Evolutionary conservation across 1,140 invertebrate species (phyloP), one percentile per base, ranked within the genome.

Genomic region (Planococcus citri): DNA sequence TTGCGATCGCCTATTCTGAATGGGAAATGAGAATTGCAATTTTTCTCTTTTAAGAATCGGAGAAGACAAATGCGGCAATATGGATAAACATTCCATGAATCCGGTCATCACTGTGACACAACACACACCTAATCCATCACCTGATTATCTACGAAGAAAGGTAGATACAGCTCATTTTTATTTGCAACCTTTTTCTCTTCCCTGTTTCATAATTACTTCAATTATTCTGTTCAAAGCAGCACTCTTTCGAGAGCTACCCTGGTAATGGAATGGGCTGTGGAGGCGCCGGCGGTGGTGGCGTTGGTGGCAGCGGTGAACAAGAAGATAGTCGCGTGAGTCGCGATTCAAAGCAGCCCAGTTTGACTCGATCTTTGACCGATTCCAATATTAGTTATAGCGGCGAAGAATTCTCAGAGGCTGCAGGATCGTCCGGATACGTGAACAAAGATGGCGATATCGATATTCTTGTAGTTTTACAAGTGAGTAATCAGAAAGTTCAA

Each of bases 41-140:
- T 33, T 33, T 33, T 8, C 17, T 68, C 12, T 22, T 68, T 29
- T 3, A 4, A 64, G 60, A 20, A 64, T 64, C 20, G 60, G 60
- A 9, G 60, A 64, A 17, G 60, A 64, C 24, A 24, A 27, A 25
- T 25, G 20, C 20, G 8, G 22, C 24, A 25, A 14, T 20, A 6
- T 64, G 8, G 60, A 64, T 0, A 71, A 69, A 72, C 51, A 68
- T 25, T 73, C 71, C 0, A 82, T 87, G 51, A 95, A 95, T 80
- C 95, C 94, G 0, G 95, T 97, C 69, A 97, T 97, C 60, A 97
- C 94, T 1, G 92, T 97, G 0, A 97, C 95, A 0, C 92, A 95
- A 77, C 92, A 97, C 76, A 95, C 92, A 0, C 92, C 92, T 0
- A 87, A 88, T 9, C 90, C 91, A 10, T 92, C 90, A 1, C 90